Percentiles rank a stretch among this genome's conserved stretches.
Conservation (phyloP, 2,888 invertebrate genomes). For the Eilema griseolum region DNA sequence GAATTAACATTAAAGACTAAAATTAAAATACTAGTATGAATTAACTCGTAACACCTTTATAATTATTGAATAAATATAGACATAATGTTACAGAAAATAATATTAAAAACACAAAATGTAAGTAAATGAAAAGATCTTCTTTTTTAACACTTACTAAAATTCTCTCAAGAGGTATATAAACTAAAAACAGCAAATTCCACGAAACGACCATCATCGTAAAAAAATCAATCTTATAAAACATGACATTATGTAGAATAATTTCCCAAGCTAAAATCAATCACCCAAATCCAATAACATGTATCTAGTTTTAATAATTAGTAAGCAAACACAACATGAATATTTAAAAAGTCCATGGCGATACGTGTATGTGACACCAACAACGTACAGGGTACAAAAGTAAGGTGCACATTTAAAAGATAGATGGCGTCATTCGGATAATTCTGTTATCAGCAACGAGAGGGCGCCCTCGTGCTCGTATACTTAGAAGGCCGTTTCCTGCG, state of each 20-base stretch:
- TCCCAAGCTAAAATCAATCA: neutral
- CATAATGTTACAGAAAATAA: too few relatives aligned
- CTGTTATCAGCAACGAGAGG: slow-evolving; percentile 88
- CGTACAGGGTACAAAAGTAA: slow-evolving; percentile 75
- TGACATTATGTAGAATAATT: neutral
- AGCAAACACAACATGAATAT: slow-evolving; percentile 49
- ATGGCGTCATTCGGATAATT: slow-evolving; percentile 89
- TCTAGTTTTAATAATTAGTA: slow-evolving; percentile 44
- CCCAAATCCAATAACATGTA: neutral
- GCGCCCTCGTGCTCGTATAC: slow-evolving; percentile 82
- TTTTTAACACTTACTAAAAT: too few relatives aligned
- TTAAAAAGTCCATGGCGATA: slow-evolving; percentile 42
- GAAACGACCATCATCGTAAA: neutral
- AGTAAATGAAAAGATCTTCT: too few relatives aligned
- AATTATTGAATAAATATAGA: slow-evolving; percentile 20
- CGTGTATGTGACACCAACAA: slow-evolving; percentile 56
- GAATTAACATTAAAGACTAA: slow-evolving; percentile 64
- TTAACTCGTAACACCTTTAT: slow-evolving; percentile 61
- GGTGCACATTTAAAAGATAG: slow-evolving; percentile 89
- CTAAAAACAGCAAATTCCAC: neutral
- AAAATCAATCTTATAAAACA: neutral
- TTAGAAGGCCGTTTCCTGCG: slow-evolving; percentile 82
- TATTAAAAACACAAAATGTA: too few relatives aligned
- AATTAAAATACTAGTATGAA: slow-evolving; percentile 74
- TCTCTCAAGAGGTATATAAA: neutral